Conservation (phyloP, 2,888 invertebrate species). For the Drosophila monieri region DNA sequence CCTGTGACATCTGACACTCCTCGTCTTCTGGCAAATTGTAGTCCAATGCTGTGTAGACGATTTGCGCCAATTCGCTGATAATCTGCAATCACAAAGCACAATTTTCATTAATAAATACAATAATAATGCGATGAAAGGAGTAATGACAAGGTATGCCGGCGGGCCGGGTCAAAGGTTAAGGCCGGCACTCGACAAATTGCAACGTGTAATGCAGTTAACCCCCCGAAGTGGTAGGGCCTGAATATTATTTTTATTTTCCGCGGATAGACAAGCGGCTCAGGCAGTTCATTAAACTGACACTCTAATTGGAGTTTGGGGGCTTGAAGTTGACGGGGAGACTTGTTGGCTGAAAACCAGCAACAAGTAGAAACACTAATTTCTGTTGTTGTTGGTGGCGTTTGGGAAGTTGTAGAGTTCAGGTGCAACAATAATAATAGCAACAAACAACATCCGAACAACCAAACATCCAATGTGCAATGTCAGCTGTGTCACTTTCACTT, state of each 20-base stretch:
- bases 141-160: conserved; percentile 10
- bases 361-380: conserved; percentile 57
- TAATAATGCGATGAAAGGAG: conserved; percentile 7
- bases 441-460: conserved; percentile 36
- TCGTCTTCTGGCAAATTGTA: conserved; percentile 93
- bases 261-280: conserved; percentile 31
- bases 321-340: conserved; percentile 60
- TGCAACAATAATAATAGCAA: conserved; percentile 53
- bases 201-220: conserved; percentile 25
- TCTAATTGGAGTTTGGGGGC: conserved; percentile 66
- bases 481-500: conserved; percentile 73
- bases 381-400: conserved; percentile 45
- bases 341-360: conserved; percentile 68
- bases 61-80: conserved; percentile 91
- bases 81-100: conserved; percentile 86
- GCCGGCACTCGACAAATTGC: conserved; percentile 33
- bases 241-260: conserved; percentile 6
- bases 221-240: conserved; percentile 11
- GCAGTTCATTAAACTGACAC: conserved; percentile 78
- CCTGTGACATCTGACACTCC: conserved; percentile 93
- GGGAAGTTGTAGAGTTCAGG: conserved; percentile 72
- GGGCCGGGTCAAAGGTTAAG: conserved; percentile 42
- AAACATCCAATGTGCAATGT: conserved; percentile 70
- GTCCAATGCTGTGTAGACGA: conserved; percentile 95
- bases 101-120: conserved; percentile 16